phyloP scores from a whole-genome alignment of 2,113 vertebrate species.

The Anguilla japonica region DNA sequence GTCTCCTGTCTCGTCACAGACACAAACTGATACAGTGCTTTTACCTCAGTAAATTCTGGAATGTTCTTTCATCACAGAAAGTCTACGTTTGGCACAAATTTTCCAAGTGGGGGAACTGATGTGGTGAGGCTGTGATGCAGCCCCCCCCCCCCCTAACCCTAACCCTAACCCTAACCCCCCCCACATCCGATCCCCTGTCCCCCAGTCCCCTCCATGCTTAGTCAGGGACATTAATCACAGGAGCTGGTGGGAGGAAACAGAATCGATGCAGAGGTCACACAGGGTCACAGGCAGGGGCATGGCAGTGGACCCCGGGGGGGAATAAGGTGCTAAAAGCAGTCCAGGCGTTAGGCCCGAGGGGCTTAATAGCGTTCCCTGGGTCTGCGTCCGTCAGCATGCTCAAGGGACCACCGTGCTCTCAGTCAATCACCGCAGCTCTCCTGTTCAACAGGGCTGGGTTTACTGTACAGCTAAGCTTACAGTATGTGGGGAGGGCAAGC shows the following conservation, averaged over 20 bases:
- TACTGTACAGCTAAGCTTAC: neutral
- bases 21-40: neutral
- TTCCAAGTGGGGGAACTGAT: neutral
- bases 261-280: neutral
- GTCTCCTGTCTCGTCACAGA: neutral
- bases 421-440: neutral
- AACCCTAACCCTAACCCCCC: neutral
- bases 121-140: neutral
- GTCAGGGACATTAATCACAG: neutral
- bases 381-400: neutral
- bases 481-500: neutral
- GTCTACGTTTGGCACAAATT: neutral
- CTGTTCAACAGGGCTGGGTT: neutral
- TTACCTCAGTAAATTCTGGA: no score
- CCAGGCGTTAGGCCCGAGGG: neutral
- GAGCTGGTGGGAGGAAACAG: neutral
- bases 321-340: neutral
- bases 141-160: neutral
- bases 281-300: neutral
- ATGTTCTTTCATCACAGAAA: neutral
- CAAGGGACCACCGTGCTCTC: neutral
- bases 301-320: neutral
- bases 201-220: neutral
- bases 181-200: neutral
- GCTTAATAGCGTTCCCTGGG: neutral